Evolutionary conservation across 2,797 vertebrate genomes (phyloP).

Genomic region (Chaetodon trifasciatus): DNA sequence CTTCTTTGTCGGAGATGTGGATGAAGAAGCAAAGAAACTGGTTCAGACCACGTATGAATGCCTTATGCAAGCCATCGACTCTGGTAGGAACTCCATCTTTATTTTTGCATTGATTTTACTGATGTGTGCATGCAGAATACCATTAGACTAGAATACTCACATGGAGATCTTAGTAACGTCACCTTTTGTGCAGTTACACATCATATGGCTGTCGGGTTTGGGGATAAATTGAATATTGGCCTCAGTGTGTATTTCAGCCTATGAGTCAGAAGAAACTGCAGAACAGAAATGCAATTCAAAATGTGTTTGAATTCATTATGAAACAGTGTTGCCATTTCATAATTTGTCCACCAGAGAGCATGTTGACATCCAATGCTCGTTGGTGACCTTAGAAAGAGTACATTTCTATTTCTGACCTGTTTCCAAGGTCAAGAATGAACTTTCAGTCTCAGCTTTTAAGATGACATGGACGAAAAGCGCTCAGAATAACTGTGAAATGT

Average conservation of each 20-base stretch:
- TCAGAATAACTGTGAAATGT: background rate
- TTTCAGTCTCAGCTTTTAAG: background rate
- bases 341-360: constrained; percentile 21
- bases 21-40: constrained; percentile 93
- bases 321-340: background rate
- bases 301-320: background rate
- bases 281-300: background rate
- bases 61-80: constrained; percentile 98
- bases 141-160: too few species aligned
- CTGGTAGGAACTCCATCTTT: constrained; percentile 83
- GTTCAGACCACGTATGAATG: constrained; percentile 98
- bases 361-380: background rate
- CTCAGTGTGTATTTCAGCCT: too few species aligned
- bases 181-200: background rate
- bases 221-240: background rate
- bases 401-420: background rate
- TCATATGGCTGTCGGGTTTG: background rate
- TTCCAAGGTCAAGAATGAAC: background rate
- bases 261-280: background rate
- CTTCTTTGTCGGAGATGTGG: constrained; percentile 95
- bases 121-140: background rate
- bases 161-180: too few species aligned
- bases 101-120: background rate
- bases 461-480: background rate
- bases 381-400: background rate